Base-by-base conservation (phyloP, 2,888 invertebrate species). In the Drosophila mercatorum region DNA sequence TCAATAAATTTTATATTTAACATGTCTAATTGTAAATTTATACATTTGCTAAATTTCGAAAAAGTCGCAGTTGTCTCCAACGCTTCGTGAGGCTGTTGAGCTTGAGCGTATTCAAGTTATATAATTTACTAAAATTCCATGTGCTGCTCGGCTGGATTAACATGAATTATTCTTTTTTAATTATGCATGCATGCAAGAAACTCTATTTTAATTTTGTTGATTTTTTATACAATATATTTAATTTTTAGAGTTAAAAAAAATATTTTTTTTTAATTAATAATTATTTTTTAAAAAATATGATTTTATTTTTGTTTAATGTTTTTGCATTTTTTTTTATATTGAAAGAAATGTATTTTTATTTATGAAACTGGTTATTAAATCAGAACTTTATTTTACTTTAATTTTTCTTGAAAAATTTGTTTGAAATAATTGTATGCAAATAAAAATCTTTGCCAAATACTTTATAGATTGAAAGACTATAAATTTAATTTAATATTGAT, bases 1-100 rank as follows among this genome's bases (percentile, higher is more conserved):
- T 28, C 63, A 49, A 71, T 77, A 67, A 79, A 77, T 71, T 61
- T 5, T 10, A 6, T 58, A 71, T 75, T 77, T 75, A 60, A 63
- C 65, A 44, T 75, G 52, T 75, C 38, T 28, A 64, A 67, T 75
- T 67, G 58, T 64, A 44, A 61, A 56, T 80, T 59, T 64, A 53
- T 41, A 12, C 56, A 58, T 57, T 68, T 49, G 52, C 60, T 59
- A 79, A 79, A 76, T 70, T 75, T 76, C 36, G 10, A 40, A 46
- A 62, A 53, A 56, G 55, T 62, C 44, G 26, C 38, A 26, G 26
- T 59, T 38, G 47, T 49, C 61, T 61, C n/a, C 12, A 36, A 28
- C 34, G 8, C 12, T 43, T 47, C 58, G 38, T 49, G 28, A 36
- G 52, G 49, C 41, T 17, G 36, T 7, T 41, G 31, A 49, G 28